Conservation (phyloP, 2,797 vertebrate genomes). For the Hyperoplus immaculatus region DNA sequence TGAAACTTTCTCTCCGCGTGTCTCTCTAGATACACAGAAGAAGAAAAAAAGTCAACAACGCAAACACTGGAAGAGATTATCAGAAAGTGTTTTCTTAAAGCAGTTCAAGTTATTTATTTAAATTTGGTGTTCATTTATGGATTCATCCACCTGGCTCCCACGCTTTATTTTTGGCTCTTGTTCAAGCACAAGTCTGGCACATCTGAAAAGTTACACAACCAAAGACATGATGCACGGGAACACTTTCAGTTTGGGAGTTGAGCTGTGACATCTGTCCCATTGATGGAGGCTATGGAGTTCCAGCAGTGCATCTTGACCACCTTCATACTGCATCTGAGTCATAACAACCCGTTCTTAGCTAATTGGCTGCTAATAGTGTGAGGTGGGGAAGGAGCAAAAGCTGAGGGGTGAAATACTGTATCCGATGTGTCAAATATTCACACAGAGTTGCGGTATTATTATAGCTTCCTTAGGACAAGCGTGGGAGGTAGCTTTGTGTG, state of each 20-base stretch:
- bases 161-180: conserved; percentile 12
- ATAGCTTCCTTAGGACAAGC: conserved; percentile 38
- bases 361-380: conserved; percentile 32
- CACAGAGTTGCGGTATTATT: conserved; percentile 17
- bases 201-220: conserved; percentile 9
- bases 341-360: conserved; percentile 25
- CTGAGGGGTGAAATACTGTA: conserved; percentile 23
- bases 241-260: background rate
- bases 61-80: conserved; percentile 22
- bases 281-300: conserved; percentile 1
- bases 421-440: conserved; percentile 54
- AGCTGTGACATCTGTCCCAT: conserved; percentile 20
- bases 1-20: background rate
- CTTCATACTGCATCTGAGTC: conserved; percentile 18
- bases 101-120: conserved; percentile 33
- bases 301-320: conserved; percentile 14
- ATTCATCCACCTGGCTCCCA: conserved; percentile 22
- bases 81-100: conserved; percentile 13
- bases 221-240: conserved; percentile 6
- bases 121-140: conserved; percentile 44
- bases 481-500: conserved; percentile 20
- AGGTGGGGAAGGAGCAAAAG: conserved; percentile 3
- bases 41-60: conserved; percentile 9
- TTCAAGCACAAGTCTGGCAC: too few species aligned
- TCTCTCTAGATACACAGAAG: conserved; percentile 17